Conservation (phyloP, 2,797 vertebrate genomes). For the Thamnophis elegans region DNA sequence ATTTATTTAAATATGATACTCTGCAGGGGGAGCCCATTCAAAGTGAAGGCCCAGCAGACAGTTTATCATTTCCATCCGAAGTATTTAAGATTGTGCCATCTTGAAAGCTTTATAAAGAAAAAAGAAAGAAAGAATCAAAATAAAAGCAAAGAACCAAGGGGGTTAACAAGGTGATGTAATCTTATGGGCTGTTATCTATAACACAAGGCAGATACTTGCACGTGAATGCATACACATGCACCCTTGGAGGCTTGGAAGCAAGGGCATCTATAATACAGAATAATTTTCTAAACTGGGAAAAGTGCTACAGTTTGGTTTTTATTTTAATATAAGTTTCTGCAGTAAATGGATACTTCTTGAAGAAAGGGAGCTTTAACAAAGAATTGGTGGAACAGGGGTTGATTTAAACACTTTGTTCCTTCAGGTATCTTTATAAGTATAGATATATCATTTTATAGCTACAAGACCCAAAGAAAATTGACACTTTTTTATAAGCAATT, state of each 20-base stretch:
- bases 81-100: slow-evolving; percentile 68
- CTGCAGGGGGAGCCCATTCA: slow-evolving; percentile 74
- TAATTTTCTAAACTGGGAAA: slow-evolving; percentile 28
- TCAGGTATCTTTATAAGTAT: not conserved
- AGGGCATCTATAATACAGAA: slow-evolving; percentile 53
- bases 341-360: not conserved
- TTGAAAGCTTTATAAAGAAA: slow-evolving; percentile 61
- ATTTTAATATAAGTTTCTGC: not conserved
- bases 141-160: slow-evolving; percentile 59
- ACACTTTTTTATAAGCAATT: not conserved
- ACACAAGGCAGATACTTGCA: slow-evolving; percentile 39
- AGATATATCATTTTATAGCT: not conserved
- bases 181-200: slow-evolving; percentile 34
- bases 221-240: not conserved
- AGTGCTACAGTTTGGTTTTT: not conserved
- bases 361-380: not conserved
- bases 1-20: slow-evolving; percentile 81
- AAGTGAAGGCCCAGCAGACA: slow-evolving; percentile 72
- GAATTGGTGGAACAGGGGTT: not conserved
- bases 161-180: slow-evolving; percentile 52
- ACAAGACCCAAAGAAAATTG: not conserved
- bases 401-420: not conserved
- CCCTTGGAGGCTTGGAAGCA: slow-evolving; percentile 44
- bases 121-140: not conserved
- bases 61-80: slow-evolving; percentile 77